A percentile compares a stretch with the other conserved stretches of the same genome.
Evolutionary conservation across 2,113 vertebrate species (phyloP).

Genomic region (Dipodomys stephensi): DNA sequence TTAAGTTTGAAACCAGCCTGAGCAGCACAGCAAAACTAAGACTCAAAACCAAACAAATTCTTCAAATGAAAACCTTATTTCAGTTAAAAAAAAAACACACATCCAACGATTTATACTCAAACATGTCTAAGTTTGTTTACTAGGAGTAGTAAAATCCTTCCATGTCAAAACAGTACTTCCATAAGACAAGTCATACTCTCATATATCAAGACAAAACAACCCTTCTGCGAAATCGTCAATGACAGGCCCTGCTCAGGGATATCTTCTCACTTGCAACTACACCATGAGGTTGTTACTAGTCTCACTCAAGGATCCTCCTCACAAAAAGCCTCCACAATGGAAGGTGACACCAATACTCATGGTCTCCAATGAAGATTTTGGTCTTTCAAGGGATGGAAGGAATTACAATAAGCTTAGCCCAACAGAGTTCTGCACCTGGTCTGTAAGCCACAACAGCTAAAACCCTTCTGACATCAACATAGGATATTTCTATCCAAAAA

Average conservation of each 20-base stretch:
- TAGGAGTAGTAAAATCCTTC: constrained; percentile 48
- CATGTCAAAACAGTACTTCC: constrained; percentile 49
- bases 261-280: constrained; percentile 27
- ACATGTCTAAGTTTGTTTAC: constrained; percentile 34
- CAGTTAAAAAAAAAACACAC: constrained; percentile 5
- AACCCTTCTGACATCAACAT: constrained; percentile 67
- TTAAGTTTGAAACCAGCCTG: neutral
- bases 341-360: neutral
- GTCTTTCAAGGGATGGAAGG: neutral
- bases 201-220: neutral
- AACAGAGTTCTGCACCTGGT: constrained; percentile 76
- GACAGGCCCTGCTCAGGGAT: neutral
- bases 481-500: constrained; percentile 46
- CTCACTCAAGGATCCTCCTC: neutral
- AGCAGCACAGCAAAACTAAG: neutral
- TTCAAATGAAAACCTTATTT: constrained; percentile 50
- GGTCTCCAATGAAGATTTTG: constrained; percentile 40
- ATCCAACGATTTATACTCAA: neutral
- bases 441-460: constrained; percentile 71
- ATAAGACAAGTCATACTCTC: constrained; percentile 5
- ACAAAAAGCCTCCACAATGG: neutral
- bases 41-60: neutral
- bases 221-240: neutral
- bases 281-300: constrained; percentile 19
- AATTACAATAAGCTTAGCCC: constrained; percentile 56